These are phyloP conservation scores for Urocyon cinereoargenteus DNA, from an alignment of 2,797 vertebrate species.

Conservation along the genomic window DNA sequence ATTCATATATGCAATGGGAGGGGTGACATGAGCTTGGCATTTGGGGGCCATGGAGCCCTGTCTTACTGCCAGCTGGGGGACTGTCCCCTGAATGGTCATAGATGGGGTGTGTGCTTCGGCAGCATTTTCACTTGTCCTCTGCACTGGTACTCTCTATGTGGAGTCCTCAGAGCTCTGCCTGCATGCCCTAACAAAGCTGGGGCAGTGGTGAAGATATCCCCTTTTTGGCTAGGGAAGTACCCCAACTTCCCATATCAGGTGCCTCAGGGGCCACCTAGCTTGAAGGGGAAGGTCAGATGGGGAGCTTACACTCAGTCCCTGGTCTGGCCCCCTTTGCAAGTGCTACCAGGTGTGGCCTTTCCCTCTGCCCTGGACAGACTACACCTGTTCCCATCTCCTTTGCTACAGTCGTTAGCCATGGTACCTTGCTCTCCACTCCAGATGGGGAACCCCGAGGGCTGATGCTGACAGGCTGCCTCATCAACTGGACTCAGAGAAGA, in stretches of 20 bases:
- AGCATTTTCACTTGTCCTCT: background rate
- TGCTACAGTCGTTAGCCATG: background rate
- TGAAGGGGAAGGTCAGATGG: background rate
- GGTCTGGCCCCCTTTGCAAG: background rate
- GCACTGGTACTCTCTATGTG: background rate
- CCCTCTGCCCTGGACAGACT: background rate
- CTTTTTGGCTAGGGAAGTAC: background rate
- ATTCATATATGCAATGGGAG: background rate
- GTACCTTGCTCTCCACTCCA: background rate
- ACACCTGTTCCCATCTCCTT: background rate
- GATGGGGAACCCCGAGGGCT: accelerated
- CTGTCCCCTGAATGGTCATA: background rate
- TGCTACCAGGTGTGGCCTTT: background rate
- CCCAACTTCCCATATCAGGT: background rate
- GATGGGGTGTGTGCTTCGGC: background rate
- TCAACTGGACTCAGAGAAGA: too few relatives aligned
- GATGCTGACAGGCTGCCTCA: background rate
- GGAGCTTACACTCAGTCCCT: background rate
- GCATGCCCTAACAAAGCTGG: background rate
- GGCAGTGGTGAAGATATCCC: background rate
- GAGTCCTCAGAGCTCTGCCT: background rate
- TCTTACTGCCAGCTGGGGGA: background rate
- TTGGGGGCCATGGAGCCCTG: background rate
- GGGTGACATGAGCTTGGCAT: background rate
- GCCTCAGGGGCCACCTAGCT: background rate